Conservation (phyloP, 2,797 vertebrate species). For the Sebastes taczanowskii region DNA sequence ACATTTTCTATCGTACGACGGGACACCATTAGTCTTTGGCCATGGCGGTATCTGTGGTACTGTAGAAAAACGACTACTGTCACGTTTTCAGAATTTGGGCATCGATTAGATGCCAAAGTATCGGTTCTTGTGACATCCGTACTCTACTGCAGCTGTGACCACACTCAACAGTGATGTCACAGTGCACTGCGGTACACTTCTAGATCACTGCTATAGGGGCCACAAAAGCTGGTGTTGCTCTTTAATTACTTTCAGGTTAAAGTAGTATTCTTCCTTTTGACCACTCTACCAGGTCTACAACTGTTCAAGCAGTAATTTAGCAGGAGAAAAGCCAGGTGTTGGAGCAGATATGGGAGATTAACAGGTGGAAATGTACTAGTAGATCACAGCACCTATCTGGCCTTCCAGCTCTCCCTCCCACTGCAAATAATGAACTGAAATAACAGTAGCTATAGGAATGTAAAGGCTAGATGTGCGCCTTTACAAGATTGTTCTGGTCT, state of each 20-base stretch:
- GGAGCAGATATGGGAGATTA: constrained; percentile 38
- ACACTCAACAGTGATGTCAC: neutral
- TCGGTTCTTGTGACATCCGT: no score
- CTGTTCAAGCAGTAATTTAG: neutral
- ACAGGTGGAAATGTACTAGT: constrained; percentile 1
- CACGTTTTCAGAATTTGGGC: no score
- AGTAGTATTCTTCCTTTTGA: neutral
- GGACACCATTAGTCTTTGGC: no score
- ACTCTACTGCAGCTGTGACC: no score
- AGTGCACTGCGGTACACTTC: neutral
- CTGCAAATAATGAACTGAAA: neutral
- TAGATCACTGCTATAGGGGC: neutral
- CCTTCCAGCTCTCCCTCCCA: neutral
- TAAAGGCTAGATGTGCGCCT: neutral
- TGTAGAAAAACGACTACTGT: no score
- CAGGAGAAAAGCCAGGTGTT: constrained; percentile 21
- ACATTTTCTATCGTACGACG: no score
- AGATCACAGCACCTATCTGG: constrained; percentile 3
- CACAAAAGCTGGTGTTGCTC: neutral
- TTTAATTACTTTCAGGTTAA: neutral
- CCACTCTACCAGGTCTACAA: neutral
- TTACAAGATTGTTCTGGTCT: neutral
- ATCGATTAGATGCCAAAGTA: no score
- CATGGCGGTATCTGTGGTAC: no score
- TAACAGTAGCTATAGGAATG: neutral